phyloP scores from a whole-genome alignment of 2,888 invertebrate species.

The Caenorhabditis afra region DNA sequence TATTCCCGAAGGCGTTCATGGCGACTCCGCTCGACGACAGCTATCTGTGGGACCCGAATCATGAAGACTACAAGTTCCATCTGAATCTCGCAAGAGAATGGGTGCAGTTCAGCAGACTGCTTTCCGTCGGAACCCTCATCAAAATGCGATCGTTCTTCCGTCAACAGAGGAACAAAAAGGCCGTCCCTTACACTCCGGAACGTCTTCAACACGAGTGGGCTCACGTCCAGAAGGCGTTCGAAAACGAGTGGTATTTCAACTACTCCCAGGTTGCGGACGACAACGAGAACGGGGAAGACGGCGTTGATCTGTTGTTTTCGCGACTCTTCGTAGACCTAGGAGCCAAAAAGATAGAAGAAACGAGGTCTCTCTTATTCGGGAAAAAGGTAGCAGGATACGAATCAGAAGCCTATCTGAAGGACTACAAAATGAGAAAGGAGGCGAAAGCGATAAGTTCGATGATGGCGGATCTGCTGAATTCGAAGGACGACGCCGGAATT shows the following conservation, averaged over 20 bases:
- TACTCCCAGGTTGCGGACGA: neutral
- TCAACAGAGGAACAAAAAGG: no score
- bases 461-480: conserved; percentile 12
- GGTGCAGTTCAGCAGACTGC: conserved; percentile 12
- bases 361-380: neutral
- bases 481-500: neutral
- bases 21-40: neutral
- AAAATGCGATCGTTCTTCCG: neutral
- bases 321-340: no score
- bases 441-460: conserved; percentile 25
- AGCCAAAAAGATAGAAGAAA: conserved; percentile 2
- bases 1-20: conserved; percentile 5
- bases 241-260: neutral
- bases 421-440: conserved; percentile 25
- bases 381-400: no score
- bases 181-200: no score
- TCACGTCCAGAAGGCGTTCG: neutral
- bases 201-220: conserved; percentile 1
- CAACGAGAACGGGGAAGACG: no score
- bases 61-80: conserved; percentile 24
- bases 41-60: neutral
- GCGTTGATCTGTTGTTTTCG: no score
- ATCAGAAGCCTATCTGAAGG: conserved; percentile 10
- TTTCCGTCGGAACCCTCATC: neutral
- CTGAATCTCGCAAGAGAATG: conserved; percentile 16